These are phyloP conservation scores for Terrapene triunguis DNA, from an alignment of 2,113 vertebrate genomes.

Conservation along the genomic window DNA sequence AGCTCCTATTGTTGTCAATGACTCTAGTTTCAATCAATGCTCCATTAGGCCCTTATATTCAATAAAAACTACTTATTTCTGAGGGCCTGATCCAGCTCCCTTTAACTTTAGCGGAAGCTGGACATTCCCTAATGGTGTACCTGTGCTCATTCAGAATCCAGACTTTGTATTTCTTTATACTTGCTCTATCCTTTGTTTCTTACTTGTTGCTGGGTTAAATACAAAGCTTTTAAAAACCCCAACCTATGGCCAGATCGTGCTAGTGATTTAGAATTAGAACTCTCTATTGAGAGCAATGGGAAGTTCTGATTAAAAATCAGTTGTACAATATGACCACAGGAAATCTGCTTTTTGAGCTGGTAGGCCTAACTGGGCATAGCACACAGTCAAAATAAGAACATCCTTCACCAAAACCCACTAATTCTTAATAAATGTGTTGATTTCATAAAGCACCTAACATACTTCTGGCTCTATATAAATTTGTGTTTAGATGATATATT, in stretches of 20 bases:
- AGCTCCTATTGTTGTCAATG: neutral
- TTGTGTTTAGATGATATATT: neutral
- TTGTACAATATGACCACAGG: slow-evolving; percentile 40
- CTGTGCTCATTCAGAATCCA: neutral
- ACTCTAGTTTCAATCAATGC: neutral
- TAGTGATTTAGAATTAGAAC: slow-evolving; percentile 33
- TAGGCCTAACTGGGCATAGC: neutral
- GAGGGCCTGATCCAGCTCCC: neutral
- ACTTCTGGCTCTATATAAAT: neutral
- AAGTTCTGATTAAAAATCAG: slow-evolving; percentile 53
- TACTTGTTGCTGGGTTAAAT: slow-evolving; percentile 64
- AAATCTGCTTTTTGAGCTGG: neutral
- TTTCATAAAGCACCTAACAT: neutral
- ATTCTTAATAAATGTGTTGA: slow-evolving; percentile 42
- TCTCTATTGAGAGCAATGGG: slow-evolving; percentile 22
- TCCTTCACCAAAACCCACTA: neutral
- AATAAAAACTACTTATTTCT: neutral
- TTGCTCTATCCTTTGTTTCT: slow-evolving; percentile 62
- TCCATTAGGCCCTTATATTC: neutral
- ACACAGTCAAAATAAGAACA: neutral
- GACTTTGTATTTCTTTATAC: slow-evolving; percentile 74
- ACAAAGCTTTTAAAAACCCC: slow-evolving; percentile 48
- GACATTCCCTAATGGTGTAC: slow-evolving; percentile 23
- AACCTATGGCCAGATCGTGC: slow-evolving; percentile 26
- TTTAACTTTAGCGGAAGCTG: slow-evolving; percentile 2